Percentiles rank a stretch among this genome's conserved stretches.
Evolutionary conservation across 2,113 vertebrate species (phyloP).

Genomic region (Talpa occidentalis): DNA sequence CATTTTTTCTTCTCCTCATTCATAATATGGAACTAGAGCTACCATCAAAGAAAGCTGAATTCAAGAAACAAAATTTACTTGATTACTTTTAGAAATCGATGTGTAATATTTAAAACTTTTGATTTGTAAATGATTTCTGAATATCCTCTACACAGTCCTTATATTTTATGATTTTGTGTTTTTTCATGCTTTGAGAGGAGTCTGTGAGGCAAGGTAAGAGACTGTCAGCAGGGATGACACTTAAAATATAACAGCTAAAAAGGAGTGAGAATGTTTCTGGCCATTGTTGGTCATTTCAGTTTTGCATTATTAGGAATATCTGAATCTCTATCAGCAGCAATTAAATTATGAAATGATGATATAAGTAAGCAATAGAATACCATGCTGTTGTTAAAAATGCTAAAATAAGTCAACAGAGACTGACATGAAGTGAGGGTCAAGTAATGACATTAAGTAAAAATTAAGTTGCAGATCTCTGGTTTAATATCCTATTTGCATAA

Average conservation of each 20-base stretch:
- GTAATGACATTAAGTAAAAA: neutral
- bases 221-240: no score
- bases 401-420: neutral
- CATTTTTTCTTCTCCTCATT: neutral
- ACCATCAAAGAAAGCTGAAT: neutral
- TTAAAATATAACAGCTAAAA: no score
- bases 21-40: neutral
- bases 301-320: no score
- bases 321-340: neutral
- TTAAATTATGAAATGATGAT: neutral
- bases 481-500: neutral
- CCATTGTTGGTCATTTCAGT: no score
- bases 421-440: neutral
- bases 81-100: slow-evolving; percentile 7
- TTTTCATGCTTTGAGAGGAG: neutral
- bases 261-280: no score
- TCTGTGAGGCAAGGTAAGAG: neutral
- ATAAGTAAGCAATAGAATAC: neutral
- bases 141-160: neutral
- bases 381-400: neutral
- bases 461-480: neutral
- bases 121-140: slow-evolving; percentile 3
- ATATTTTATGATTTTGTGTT: neutral
- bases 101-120: neutral
- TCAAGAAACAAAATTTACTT: slow-evolving; percentile 30